phyloP scores from a whole-genome alignment of 1,140 invertebrate genomes.

The Eumeta japonica region DNA sequence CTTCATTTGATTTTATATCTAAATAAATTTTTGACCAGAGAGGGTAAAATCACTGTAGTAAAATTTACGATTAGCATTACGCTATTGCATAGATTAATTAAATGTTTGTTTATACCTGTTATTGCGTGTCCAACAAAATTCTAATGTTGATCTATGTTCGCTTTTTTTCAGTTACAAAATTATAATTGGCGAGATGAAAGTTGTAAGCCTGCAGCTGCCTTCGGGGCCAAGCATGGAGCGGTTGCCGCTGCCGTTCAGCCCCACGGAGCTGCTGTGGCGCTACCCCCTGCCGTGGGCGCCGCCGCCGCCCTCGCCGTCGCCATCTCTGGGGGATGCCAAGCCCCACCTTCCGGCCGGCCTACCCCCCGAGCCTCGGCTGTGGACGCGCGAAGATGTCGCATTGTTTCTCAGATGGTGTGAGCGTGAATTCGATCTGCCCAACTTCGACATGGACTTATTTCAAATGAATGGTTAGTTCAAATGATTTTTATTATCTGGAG shows the following conservation, averaged over 20 bases:
- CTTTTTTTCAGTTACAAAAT: too few species aligned
- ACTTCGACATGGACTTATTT: constrained; percentile 90
- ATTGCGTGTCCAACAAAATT: too few species aligned
- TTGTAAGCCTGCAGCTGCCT: constrained; percentile 51
- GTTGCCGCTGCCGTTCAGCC: constrained; percentile 53
- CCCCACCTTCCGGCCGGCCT: constrained; percentile 77
- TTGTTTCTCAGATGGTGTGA: constrained; percentile 90
- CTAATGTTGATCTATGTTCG: too few species aligned
- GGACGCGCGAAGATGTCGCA: constrained; percentile 87
- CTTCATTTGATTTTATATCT: too few species aligned
- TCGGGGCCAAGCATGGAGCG: constrained; percentile 55
- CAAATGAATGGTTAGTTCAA: constrained; percentile 87
- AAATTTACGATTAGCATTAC: too few species aligned
- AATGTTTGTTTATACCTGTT: too few species aligned
- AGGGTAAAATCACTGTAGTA: too few species aligned
- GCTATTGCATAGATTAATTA: too few species aligned
- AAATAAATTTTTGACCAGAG: too few species aligned
- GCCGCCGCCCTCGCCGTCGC: constrained; percentile 64
- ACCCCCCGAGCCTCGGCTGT: constrained; percentile 83
- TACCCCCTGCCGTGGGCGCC: constrained; percentile 72
- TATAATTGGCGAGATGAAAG: constrained; percentile 51
- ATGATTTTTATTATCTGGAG: constrained; percentile 9
- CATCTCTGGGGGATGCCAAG: constrained; percentile 81
- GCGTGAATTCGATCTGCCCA: constrained; percentile 87
- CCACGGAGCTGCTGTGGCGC: constrained; percentile 78